Evolutionary conservation across 2,797 vertebrate genomes (phyloP).

Genomic region (Otolemur crassicaudatus): DNA sequence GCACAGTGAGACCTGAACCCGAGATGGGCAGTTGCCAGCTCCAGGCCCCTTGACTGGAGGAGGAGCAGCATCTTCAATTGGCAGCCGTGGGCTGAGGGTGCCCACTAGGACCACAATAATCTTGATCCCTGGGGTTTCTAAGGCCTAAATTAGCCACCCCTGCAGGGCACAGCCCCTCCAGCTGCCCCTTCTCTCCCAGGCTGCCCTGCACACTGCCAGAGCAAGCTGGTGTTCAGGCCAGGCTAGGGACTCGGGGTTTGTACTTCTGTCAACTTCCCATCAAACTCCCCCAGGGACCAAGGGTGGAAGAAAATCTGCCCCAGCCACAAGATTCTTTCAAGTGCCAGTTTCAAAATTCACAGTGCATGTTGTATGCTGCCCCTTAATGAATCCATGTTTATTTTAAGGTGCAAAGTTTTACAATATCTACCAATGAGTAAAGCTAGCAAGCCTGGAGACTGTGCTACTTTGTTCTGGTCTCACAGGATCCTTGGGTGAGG

Average conservation of each 20-base stretch:
- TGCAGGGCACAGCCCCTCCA: background rate
- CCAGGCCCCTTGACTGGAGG: background rate
- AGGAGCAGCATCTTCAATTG: fast-evolving
- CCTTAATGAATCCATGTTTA: background rate
- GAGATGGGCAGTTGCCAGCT: background rate
- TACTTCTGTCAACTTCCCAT: background rate
- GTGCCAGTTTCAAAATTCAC: slow-evolving; percentile 5
- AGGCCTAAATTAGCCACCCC: background rate
- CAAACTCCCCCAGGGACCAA: background rate
- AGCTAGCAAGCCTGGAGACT: background rate
- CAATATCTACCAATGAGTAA: slow-evolving; percentile 1
- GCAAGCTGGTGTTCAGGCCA: background rate
- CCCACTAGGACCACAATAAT: background rate
- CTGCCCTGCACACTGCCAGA: fast-evolving
- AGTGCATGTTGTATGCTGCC: background rate
- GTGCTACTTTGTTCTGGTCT: background rate
- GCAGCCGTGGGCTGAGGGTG: background rate
- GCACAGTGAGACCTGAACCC: background rate
- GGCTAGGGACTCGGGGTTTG: fast-evolving
- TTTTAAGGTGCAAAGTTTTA: slow-evolving; percentile 23
- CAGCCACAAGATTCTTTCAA: background rate
- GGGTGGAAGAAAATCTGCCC: background rate
- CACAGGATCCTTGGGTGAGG: background rate
- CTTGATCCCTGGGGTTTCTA: background rate
- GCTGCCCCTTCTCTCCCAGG: background rate